Base-by-base conservation (phyloP, 2,888 invertebrate genomes). In the Hyppa rectilinea region DNA sequence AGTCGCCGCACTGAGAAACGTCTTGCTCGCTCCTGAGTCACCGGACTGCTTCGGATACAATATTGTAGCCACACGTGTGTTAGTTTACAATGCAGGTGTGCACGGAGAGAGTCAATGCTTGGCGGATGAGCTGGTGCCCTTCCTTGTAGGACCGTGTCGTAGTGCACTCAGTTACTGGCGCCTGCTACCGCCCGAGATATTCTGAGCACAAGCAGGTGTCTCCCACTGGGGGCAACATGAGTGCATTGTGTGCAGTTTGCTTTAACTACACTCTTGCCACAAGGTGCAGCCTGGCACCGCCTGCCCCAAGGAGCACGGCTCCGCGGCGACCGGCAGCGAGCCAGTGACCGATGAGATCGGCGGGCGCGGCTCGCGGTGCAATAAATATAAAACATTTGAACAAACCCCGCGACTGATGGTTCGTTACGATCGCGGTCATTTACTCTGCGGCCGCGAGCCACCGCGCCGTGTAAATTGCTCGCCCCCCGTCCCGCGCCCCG, bases 401-500 rank as follows among this genome's bases (percentile, higher is more conserved):
- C 74, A 69, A 78, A 73, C 65, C 78, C 52, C 64, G 75, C 79
- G 70, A 73, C 72, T 71, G 84, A 74, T 76, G 75, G 75, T 74
- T 75, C 70, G 83, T 77, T 82, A 75, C 77, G 67, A 75, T 72
- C 82, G 78, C 81, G 74, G 78, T 81, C 85, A 81, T 78, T 82
- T 81, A 81, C 83, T 81, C 80, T 72, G 80, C 70, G 64, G 64
- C 74, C 31, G 80, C 67, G 64, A 70, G 56, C 71, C 76, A 76
- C 78, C 56, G 71, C 66, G 53, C 71, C 67, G 73, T 77, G 74
- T 80, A 80, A 72, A 79, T 84, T 74, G 80, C 67, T 84, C 47
- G n/a, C 38, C 50, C 9, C 55, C 34, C 9, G 50, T 10, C 65
- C 52, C 59, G 52, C 43, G 7, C 45, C n/a, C 50, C 38, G n/a